Base-by-base conservation (phyloP, 2,113 vertebrate genomes). In the Vidua macroura region DNA sequence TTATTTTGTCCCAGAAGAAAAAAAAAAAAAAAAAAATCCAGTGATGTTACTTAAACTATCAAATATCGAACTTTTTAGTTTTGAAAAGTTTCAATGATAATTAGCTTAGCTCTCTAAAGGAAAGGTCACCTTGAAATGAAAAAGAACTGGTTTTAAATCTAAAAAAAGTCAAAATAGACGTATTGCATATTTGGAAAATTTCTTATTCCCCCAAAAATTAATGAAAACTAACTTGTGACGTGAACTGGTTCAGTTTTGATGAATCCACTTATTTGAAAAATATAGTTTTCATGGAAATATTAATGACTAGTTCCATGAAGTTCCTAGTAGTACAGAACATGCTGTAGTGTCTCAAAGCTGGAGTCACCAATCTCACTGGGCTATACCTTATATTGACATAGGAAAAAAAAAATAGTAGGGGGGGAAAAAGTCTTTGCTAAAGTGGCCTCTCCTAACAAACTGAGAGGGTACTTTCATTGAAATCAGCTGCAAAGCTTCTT, bases 41-140 rank as follows among this genome's bases (percentile, higher is more conserved):
- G 59, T 75, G 37, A 56, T 2, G 22, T 76, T 78, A 13, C 23
- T 76, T 58, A 59, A 69, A 56, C 25, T 41, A 74, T 64, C 51
- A 73, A 75, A 69, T 22, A 76, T 37, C 55, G 43, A 76, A 90
- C 20, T n/a, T 86, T 11, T 21, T 23, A 4, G 4, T 43, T 93
- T 75, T 6, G 4, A 37, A 30, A 80, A 62, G 8, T 66, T 90
- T 56, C 52, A 84, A 70, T 58, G 10, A 66, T 91, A 83, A 87
- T 88, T 94, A 93, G 77, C 53, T 84, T 53, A 87, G 46, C 35
- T 88, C 93, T 92, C 74, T 49, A 83, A 85, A 86, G 13, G 37
- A 96, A 96, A 96, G 68, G 91, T 90, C 75, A 93, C 86, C 87
- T 56, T 21, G 28, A 95, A 90, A 69, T 52, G 35, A 83, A 86